Percentiles rank a stretch among this genome's conserved stretches.
phyloP scores from a whole-genome alignment of 2,888 invertebrate genomes.

The Arenicola marina region DNA sequence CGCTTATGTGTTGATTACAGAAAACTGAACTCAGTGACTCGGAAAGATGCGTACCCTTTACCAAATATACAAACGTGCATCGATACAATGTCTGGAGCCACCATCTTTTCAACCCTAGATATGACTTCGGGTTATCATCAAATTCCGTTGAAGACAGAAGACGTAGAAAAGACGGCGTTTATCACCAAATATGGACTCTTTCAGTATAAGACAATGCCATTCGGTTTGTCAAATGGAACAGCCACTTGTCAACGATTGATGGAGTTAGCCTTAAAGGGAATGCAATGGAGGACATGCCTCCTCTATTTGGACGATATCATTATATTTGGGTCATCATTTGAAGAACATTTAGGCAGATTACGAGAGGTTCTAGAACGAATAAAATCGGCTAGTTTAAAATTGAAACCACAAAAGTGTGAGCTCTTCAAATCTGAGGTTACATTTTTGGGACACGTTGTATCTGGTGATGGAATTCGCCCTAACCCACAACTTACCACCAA shows the following conservation, averaged over 20 bases:
- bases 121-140: slow-evolving; percentile 1
- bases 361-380: slow-evolving; percentile 25
- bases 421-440: slow-evolving; percentile 19
- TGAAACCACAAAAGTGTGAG: slow-evolving; percentile 24
- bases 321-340: neutral
- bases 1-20: neutral
- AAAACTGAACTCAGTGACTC: neutral
- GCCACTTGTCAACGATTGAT: slow-evolving; percentile 6
- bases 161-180: neutral
- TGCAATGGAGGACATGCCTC: slow-evolving; percentile 1
- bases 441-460: slow-evolving; percentile 21
- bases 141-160: neutral
- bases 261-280: neutral
- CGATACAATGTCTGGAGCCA: neutral
- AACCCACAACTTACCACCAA: neutral
- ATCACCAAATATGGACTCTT: neutral
- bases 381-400: slow-evolving; percentile 6
- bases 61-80: neutral
- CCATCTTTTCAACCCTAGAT: slow-evolving; percentile 1
- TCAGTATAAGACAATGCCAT: slow-evolving; percentile 1
- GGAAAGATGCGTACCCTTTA: neutral
- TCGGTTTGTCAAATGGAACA: slow-evolving; percentile 7
- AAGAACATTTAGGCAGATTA: slow-evolving; percentile 27
- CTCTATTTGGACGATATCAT: slow-evolving; percentile 12
- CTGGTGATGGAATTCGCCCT: neutral